These are phyloP conservation scores for Caenorhabditis briggsae DNA, from an alignment of 1,140 invertebrate genomes.

Conservation along the genomic window DNA sequence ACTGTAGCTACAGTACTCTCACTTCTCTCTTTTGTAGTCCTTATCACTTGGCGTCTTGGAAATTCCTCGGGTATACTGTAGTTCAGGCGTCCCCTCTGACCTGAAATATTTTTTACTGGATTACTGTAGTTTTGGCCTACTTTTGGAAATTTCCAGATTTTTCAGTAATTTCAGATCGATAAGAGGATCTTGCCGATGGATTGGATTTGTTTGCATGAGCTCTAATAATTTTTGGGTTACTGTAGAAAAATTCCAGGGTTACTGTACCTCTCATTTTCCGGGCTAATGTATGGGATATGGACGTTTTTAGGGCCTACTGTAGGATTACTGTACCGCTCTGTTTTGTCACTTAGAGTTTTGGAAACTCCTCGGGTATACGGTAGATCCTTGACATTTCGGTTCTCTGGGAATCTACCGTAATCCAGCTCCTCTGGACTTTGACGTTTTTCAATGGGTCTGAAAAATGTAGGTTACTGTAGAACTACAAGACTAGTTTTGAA, in stretches of 20 bases:
- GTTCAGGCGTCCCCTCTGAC: background rate
- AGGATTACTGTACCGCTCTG: background rate
- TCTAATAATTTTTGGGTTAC: background rate
- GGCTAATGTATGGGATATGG: conserved; percentile 2
- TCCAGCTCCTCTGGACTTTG: background rate
- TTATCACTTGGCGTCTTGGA: conserved; percentile 10
- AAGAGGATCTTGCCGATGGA: background rate
- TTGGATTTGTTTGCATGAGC: background rate
- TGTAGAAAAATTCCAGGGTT: conserved; percentile 8
- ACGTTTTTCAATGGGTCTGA: background rate
- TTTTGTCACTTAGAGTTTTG: background rate
- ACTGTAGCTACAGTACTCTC: background rate
- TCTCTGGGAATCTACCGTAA: background rate
- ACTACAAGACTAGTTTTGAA: no score
- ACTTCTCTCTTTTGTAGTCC: background rate
- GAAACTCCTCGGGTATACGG: conserved; percentile 1
- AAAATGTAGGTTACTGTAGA: background rate
- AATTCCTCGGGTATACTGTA: background rate
- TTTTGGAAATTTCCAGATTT: background rate
- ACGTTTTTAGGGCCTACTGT: background rate
- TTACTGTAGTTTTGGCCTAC: background rate
- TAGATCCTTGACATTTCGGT: no score
- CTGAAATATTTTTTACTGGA: background rate
- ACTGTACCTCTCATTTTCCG: background rate
- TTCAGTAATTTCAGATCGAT: background rate